Evolutionary conservation across 2,888 invertebrate genomes (phyloP), one percentile per base, ranked within the genome.

Genomic region (Branchellion lobata): DNA sequence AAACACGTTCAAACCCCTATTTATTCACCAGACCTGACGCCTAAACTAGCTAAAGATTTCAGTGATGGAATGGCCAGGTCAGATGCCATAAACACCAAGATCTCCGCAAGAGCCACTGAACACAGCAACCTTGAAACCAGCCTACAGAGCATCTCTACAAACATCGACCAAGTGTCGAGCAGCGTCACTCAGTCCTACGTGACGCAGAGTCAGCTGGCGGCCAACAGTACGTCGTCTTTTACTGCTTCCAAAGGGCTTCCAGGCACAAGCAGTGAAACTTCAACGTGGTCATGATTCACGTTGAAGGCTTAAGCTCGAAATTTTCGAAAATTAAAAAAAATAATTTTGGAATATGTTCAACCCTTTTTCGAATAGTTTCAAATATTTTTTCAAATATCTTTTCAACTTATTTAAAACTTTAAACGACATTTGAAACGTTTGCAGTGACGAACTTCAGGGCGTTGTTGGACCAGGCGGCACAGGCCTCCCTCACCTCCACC

Each of bases 391-490:
- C 40, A 8, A 40, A 40, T 57, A 18, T 24, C 31, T 29, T 71
- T 29, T 5, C 21, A 3, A 31, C 21, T 71, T n/a, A 65, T 27
- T 14, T 65, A 65, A 29, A 65, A 65, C 8, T 27, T 65, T n/a
- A 14, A 14, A 27, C 8, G 11, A 14, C 5, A 65, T 14, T 11
- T n/a, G 8, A 65, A 27, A 65, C 5, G 11, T 11, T 73, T 73
- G 1, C 5, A 77, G 77, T 77, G 5, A 34, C 77, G n/a, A 57
- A 61, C 1, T 77, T 77, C 61, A 57, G 57, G 61, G 61, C 8
- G 27, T 21, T 33, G 34, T 31, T 77, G 65, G 77, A 77, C 33
- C 61, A 61, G n/a, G 65, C 77, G 11, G 57, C 57, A 21, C 27
- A 24, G n/a, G 61, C 77, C 24, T 77, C 77, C 29, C n/a, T 57